Evolutionary conservation across 2,113 vertebrate species (phyloP).

Genomic region (Astur gentilis): DNA sequence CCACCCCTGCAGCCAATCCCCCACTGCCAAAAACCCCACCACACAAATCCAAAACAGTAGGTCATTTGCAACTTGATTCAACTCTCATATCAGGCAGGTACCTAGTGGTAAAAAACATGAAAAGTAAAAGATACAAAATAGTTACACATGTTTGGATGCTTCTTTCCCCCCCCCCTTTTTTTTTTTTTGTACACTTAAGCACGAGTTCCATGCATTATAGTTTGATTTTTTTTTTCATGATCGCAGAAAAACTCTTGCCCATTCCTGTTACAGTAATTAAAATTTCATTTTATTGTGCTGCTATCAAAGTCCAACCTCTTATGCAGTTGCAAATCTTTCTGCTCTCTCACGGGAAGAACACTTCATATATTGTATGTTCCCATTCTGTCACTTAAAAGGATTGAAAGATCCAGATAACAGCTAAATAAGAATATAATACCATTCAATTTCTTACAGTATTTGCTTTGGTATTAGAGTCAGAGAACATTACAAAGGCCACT

Average conservation of each 20-base stretch:
- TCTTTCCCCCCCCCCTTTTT: background rate
- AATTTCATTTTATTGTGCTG: background rate
- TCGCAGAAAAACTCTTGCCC: background rate
- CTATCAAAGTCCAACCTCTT: background rate
- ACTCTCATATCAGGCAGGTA: background rate
- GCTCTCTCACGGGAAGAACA: background rate
- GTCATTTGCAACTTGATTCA: background rate
- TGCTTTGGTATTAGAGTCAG: background rate
- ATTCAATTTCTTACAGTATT: background rate
- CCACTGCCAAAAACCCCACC: too few relatives aligned
- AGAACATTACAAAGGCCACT: background rate
- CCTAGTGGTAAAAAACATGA: background rate
- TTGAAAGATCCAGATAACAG: background rate
- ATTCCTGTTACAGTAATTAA: background rate
- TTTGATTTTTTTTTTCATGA: background rate
- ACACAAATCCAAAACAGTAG: too few relatives aligned
- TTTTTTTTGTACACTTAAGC: background rate
- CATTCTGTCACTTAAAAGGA: conserved; percentile 32
- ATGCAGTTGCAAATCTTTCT: background rate
- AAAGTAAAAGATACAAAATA: background rate
- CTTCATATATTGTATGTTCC: background rate
- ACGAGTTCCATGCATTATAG: background rate
- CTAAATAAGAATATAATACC: background rate
- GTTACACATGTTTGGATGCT: background rate
- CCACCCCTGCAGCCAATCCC: too few relatives aligned